A percentile compares a stretch with the other conserved stretches of the same genome.
Conservation (phyloP, 2,113 vertebrate genomes). For the Plectropomus leopardus region DNA sequence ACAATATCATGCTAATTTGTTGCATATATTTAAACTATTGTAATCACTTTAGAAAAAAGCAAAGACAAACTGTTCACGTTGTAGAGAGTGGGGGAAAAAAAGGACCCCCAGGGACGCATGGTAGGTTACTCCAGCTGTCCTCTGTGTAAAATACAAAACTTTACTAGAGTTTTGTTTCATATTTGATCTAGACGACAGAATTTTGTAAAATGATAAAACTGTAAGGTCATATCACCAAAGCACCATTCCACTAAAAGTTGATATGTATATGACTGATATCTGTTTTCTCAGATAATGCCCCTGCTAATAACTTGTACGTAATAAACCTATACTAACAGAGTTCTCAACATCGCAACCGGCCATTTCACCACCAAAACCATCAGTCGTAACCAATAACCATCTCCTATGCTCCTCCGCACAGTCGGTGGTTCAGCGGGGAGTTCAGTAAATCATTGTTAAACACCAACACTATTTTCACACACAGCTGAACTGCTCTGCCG, state of each 20-base stretch:
- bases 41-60: neutral
- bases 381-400: conserved; percentile 31
- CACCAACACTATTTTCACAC: conserved; percentile 29
- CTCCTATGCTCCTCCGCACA: conserved; percentile 6
- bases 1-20: too few species aligned
- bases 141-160: neutral
- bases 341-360: neutral
- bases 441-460: conserved; percentile 50
- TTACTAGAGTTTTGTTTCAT: neutral
- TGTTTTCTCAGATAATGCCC: conserved; percentile 9
- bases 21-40: neutral
- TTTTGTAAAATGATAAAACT: neutral
- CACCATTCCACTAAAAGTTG: neutral
- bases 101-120: neutral
- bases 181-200: neutral
- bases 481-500: neutral
- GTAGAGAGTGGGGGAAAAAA: neutral
- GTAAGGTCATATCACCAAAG: too few species aligned
- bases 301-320: conserved; percentile 16
- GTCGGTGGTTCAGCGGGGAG: conserved; percentile 8
- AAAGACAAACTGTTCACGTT: neutral
- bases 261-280: conserved; percentile 8
- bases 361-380: conserved; percentile 28
- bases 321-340: conserved; percentile 27
- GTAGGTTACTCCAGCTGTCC: neutral